A percentile compares a stretch with the other conserved stretches of the same genome.
These are phyloP conservation scores for Poecilobothrus nobilitatus DNA, from an alignment of 2,888 invertebrate genomes.

Conservation along the genomic window DNA sequence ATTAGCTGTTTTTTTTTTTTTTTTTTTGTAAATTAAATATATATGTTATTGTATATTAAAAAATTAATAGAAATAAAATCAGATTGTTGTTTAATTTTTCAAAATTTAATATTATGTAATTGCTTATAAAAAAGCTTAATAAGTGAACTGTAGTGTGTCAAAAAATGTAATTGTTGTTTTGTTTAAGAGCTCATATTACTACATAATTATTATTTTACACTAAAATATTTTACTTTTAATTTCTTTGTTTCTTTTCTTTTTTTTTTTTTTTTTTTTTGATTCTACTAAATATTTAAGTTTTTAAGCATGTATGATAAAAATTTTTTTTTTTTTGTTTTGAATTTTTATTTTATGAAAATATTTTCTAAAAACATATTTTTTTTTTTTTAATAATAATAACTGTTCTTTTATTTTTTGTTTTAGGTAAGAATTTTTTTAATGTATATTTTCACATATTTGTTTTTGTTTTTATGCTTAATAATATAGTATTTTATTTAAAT, in stretches of 20 bases:
- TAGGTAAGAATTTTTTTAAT: background rate
- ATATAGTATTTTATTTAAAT: background rate
- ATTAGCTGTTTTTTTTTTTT: no score
- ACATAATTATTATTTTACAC: background rate
- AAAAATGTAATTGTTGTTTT: no score
- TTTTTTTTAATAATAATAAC: background rate
- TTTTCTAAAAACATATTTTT: background rate
- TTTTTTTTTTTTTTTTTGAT: background rate
- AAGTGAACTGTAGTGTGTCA: no score
- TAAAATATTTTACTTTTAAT: background rate
- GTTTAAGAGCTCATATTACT: background rate
- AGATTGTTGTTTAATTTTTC: no score
- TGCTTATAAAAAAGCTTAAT: no score
- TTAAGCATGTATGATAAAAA: slow-evolving; percentile 1
- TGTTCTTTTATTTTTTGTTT: background rate
- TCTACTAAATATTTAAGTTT: background rate
- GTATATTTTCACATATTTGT: background rate
- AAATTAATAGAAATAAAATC: no score
- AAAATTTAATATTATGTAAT: no score
- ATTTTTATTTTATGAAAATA: background rate
- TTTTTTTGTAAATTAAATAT: no score
- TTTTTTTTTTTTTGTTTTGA: background rate
- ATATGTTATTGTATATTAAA: no score
- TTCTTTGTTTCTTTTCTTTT: no score
- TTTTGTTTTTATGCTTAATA: background rate